Evolutionary conservation across 2,797 vertebrate genomes (phyloP).

Genomic region (Phoeniculus purpureus): DNA sequence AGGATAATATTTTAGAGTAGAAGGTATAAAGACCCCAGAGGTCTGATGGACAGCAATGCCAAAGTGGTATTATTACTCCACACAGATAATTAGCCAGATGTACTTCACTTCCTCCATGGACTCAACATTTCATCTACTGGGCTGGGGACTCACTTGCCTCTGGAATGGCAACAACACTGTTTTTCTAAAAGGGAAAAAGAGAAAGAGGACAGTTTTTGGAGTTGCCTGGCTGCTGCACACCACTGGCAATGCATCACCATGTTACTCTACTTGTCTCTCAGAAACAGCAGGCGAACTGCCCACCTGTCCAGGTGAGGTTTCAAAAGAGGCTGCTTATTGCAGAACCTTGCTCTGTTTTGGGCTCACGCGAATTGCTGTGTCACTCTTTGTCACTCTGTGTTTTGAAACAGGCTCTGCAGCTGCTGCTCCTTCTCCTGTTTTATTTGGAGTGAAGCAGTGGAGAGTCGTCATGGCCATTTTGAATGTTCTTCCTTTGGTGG

Average conservation of each 20-base stretch:
- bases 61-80: neutral
- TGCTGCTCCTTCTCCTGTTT: conserved; percentile 31
- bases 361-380: neutral
- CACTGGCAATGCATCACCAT: neutral
- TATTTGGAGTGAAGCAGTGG: neutral
- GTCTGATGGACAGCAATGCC: neutral
- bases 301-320: neutral
- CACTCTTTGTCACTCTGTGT: neutral
- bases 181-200: neutral
- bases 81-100: neutral
- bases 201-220: neutral
- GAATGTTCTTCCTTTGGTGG: conserved; percentile 53
- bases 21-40: neutral
- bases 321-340: neutral
- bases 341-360: neutral
- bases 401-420: conserved; percentile 26
- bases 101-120: neutral
- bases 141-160: neutral
- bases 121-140: neutral
- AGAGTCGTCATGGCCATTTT: neutral
- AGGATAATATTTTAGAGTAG: neutral
- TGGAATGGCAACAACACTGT: neutral
- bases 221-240: neutral
- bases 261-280: neutral
- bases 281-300: neutral